A percentile compares a stretch with the other conserved stretches of the same genome.
phyloP scores from a whole-genome alignment of 2,797 vertebrate species.

The Aphelocoma californica region DNA sequence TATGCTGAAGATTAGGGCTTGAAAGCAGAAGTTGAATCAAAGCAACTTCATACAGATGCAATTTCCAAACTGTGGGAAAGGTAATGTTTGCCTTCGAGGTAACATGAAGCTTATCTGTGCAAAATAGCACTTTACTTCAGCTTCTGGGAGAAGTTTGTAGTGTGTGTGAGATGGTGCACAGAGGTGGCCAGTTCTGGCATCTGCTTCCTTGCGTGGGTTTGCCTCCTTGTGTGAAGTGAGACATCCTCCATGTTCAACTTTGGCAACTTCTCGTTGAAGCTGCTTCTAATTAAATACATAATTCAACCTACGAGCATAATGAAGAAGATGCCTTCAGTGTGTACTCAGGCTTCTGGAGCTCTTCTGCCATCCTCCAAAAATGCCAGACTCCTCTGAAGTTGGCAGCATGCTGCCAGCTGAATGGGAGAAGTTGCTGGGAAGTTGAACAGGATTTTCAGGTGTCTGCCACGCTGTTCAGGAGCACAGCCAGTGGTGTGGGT shows the following conservation, averaged over 20 bases:
- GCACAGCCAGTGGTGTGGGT: background rate
- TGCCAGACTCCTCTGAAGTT: background rate
- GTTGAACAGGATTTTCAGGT: background rate
- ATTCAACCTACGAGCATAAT: background rate
- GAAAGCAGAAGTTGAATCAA: background rate
- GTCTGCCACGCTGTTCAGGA: background rate
- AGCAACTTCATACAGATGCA: background rate
- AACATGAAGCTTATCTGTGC: background rate
- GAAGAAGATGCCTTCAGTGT: background rate
- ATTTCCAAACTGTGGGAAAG: background rate
- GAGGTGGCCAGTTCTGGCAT: background rate
- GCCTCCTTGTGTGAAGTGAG: background rate
- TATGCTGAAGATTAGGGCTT: background rate
- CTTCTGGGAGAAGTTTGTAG: background rate
- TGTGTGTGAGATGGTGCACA: background rate
- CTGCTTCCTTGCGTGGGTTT: background rate
- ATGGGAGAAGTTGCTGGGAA: background rate
- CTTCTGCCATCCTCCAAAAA: background rate
- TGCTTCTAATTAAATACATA: background rate
- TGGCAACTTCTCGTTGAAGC: background rate
- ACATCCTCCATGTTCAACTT: background rate
- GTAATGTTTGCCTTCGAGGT: background rate
- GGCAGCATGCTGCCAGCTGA: background rate
- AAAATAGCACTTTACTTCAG: background rate
- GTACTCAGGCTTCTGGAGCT: background rate